Evolutionary conservation across 2,113 vertebrate genomes (phyloP), one percentile per base, ranked within the genome.

Genomic region (Myxocyprinus asiaticus): DNA sequence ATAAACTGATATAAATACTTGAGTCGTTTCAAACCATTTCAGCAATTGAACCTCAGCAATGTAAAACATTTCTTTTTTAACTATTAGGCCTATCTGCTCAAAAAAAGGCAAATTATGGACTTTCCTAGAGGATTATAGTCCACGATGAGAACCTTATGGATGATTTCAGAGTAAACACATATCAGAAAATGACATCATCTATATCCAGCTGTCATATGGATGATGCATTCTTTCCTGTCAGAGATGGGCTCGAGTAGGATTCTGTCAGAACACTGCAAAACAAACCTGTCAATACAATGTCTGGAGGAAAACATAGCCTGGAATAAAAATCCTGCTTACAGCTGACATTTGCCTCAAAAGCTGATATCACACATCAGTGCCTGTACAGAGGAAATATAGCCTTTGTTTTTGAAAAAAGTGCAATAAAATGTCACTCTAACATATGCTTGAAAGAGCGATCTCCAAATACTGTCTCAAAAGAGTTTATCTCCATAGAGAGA

Each of bases 311-410:
- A 66, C 14, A 33, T 4, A 44, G 15, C 22, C 61, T 63, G 44
- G 56, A 61, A 81, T 73, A 44, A 72, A 81, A 78, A 10, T 50
- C 66, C 70, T 77, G 42, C 72, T 69, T 68, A 62, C 33, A 22
- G 66, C n/a, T 78, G 70, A 67, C 83, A 67, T 76, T 76, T 79
- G 61, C 44, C 65, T 74, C 48, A 75, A 75, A 33, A 76, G 65
- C 44, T 44, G 44, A 61, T 67, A 67, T 62, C 42, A 48, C 64
- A 74, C 50, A 66, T 61, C 51, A 59, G 50, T 15, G 53, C 11
- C 59, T 45, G 50, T 65, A 45, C 10, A 59, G 47, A 22, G 48
- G 55, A 59, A 67, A 53, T 50, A 56, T 42, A 50, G 10, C 69
- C 77, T 76, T 80, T 56, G 33, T 76, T 73, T 78, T 59, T 56